Conservation (phyloP, 2,797 vertebrate genomes). For the Nannoperca obscura region DNA sequence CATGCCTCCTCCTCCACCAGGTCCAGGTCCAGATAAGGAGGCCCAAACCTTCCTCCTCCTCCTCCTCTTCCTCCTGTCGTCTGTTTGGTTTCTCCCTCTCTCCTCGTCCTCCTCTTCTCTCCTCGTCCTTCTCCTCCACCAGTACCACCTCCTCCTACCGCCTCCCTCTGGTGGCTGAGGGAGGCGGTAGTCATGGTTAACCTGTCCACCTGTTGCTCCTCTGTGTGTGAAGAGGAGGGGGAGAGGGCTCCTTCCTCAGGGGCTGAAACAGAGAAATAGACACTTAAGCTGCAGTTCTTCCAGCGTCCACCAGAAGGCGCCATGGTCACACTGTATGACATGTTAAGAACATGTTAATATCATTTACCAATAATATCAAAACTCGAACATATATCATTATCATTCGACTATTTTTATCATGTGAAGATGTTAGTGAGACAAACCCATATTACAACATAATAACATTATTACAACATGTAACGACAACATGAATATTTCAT, state of each 20-base stretch:
- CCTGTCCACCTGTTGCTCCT: conserved; percentile 72
- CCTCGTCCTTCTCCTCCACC: conserved; percentile 36
- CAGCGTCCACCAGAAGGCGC: background rate
- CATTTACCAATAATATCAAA: too few species aligned
- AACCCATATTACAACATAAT: too few species aligned
- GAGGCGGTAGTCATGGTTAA: conserved; percentile 65
- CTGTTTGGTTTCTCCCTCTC: conserved; percentile 58
- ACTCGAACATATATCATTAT: too few species aligned
- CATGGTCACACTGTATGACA: too few species aligned
- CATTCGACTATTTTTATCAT: too few species aligned
- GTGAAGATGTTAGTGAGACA: too few species aligned
- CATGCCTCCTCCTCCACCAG: conserved; percentile 60
- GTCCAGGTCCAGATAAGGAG: conserved; percentile 76
- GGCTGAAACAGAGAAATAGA: conserved; percentile 69
- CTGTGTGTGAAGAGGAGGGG: conserved; percentile 70
- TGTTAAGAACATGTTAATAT: background rate
- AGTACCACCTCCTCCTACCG: conserved; percentile 26
- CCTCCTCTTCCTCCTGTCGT: conserved; percentile 33
- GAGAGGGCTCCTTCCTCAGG: conserved; percentile 82
- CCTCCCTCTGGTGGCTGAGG: conserved; percentile 40
- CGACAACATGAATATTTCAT: too few species aligned
- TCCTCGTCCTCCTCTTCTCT: conserved; percentile 33
- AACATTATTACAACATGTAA: background rate
- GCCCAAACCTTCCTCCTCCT: conserved; percentile 37
- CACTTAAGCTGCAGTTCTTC: conserved; percentile 25